Percentiles rank a stretch among this genome's conserved stretches.
Conservation (phyloP, 1,140 invertebrate species). For the Globodera ellingtonae region DNA sequence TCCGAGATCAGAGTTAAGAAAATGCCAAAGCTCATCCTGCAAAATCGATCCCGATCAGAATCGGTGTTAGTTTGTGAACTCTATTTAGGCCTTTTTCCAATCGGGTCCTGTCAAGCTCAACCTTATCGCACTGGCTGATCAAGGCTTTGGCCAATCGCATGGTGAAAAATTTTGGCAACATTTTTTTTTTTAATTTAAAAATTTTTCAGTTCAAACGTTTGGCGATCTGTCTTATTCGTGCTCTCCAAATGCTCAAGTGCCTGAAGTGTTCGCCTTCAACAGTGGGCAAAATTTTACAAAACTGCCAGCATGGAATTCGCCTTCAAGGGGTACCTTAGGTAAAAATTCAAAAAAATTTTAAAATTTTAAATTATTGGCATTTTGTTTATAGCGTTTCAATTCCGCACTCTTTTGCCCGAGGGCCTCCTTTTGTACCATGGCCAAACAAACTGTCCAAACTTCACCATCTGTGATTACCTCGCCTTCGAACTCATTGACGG, state of each 20-base stretch:
- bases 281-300: constrained; percentile 44
- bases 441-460: constrained; percentile 72
- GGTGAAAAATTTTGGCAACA: constrained; percentile 12
- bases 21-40: too few species aligned
- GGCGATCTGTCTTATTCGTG: constrained; percentile 79
- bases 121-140: constrained; percentile 82
- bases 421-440: constrained; percentile 88
- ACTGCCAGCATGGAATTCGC: constrained; percentile 62
- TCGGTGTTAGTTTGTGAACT: too few species aligned
- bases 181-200: background rate
- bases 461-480: constrained; percentile 77
- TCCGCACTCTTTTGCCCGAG: constrained; percentile 89
- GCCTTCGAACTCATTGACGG: constrained; percentile 90
- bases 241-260: constrained; percentile 38
- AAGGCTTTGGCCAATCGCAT: constrained; percentile 75
- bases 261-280: constrained; percentile 63
- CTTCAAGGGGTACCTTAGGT: constrained; percentile 60
- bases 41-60: too few species aligned
- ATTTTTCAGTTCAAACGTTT: constrained; percentile 74
- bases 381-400: constrained; percentile 63
- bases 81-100: constrained; percentile 80
- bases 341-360: background rate
- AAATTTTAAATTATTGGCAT: constrained; percentile 14
- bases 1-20: too few species aligned
- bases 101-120: constrained; percentile 84